These are phyloP conservation scores for Thymelicus acteon DNA, from an alignment of 2,888 invertebrate species.

Conservation along the genomic window DNA sequence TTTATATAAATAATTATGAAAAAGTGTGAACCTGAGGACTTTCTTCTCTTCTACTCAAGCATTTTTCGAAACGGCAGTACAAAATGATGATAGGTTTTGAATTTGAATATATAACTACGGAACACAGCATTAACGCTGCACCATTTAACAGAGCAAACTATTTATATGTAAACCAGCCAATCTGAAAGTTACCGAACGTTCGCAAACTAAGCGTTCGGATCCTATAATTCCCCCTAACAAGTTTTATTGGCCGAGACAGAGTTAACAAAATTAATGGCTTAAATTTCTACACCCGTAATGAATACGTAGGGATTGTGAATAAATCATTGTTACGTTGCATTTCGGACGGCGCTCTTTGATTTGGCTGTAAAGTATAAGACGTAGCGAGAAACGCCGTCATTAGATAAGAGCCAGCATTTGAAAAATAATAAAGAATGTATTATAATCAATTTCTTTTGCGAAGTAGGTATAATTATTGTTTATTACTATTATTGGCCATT, in stretches of 20 bases:
- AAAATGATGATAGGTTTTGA: too few species aligned
- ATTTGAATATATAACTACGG: too few species aligned
- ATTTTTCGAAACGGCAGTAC: too few species aligned
- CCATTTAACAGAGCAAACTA: slow-evolving; percentile 25
- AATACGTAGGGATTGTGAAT: slow-evolving; percentile 79
- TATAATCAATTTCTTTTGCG: too few species aligned
- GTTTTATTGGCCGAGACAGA: slow-evolving; percentile 77
- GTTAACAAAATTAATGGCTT: slow-evolving; percentile 85
- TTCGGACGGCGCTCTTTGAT: slow-evolving; percentile 61
- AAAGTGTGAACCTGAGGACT: too few species aligned
- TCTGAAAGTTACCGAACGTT: slow-evolving; percentile 41
- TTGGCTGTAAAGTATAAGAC: slow-evolving; percentile 39
- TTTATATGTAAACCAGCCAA: slow-evolving; percentile 31
- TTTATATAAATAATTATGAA: too few species aligned
- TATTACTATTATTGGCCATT: too few species aligned
- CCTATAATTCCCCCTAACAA: slow-evolving; percentile 65
- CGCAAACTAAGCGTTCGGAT: slow-evolving; percentile 64
- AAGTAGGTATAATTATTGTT: too few species aligned
- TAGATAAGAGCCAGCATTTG: too few species aligned
- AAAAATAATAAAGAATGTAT: too few species aligned
- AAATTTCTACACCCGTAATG: slow-evolving; percentile 85
- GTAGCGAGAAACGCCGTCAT: background rate
- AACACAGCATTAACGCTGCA: background rate
- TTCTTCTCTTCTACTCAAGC: too few species aligned
- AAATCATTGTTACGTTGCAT: slow-evolving; percentile 82